Conservation (phyloP, 2,888 invertebrate species). For the Heliconius ethilla region DNA sequence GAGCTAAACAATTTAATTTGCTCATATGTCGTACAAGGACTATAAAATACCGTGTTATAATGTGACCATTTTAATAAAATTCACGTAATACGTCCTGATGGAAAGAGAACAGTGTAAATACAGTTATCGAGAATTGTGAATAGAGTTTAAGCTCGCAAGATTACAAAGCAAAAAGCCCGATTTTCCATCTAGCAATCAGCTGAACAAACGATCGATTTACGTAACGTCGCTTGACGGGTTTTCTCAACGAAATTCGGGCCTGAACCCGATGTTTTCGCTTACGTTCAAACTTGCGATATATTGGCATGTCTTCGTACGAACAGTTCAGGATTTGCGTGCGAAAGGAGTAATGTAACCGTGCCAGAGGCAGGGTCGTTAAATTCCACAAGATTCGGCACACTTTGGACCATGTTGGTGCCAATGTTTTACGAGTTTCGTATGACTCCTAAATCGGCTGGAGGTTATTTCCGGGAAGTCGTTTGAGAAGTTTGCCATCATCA, state of each 20-base stretch:
- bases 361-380: slow-evolving; percentile 70
- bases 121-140: slow-evolving; percentile 33
- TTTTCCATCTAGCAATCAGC: slow-evolving; percentile 72
- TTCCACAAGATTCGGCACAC: slow-evolving; percentile 63
- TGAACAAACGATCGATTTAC: slow-evolving; percentile 73
- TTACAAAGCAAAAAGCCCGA: slow-evolving; percentile 63
- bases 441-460: slow-evolving; percentile 67
- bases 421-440: slow-evolving; percentile 76
- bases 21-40: neutral
- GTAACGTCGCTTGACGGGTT: slow-evolving; percentile 67
- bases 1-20: neutral
- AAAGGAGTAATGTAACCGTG: slow-evolving; percentile 71
- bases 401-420: slow-evolving; percentile 59
- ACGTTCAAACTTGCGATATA: slow-evolving; percentile 64
- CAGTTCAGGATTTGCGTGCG: slow-evolving; percentile 67
- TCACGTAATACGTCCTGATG: slow-evolving; percentile 24
- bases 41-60: slow-evolving; percentile 2
- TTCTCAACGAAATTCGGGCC: slow-evolving; percentile 56
- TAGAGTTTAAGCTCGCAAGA: slow-evolving; percentile 52
- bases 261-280: slow-evolving; percentile 59
- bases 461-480: slow-evolving; percentile 70
- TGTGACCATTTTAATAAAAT: slow-evolving; percentile 24
- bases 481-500: slow-evolving; percentile 72
- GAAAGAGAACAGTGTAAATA: slow-evolving; percentile 33
- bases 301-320: slow-evolving; percentile 63